Base-by-base conservation (phyloP, 30 jellyfish, hydroid and myxozoan species). In the Catostylus mosaicus region DNA sequence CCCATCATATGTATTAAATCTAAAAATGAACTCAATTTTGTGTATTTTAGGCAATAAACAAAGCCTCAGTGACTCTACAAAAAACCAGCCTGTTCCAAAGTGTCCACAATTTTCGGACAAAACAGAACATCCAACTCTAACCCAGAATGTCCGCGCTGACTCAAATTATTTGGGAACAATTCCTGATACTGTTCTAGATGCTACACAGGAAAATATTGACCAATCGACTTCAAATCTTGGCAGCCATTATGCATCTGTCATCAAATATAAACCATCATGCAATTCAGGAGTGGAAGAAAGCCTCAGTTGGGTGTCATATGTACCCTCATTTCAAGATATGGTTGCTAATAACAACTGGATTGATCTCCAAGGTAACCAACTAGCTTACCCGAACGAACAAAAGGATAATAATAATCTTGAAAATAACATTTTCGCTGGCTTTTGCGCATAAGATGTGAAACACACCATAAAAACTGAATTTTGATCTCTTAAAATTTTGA, bases 291-390 rank as follows among this genome's bases (percentile, higher is more conserved):
- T 1, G 3, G 52, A 29, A 3, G 38, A 3, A 2, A 68, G 45
- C 80, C 45, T 23, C 80, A 35, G 5, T n/a, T 33, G 45, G 80
- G 36, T 36, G 37, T 36, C 80, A 27, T 43, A 19, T 9, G 3
- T 67, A 67, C 90, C 90, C 7, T 80, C 90, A 18, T 36, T 80
- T 20, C 90, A 80, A 66, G 90, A 80, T 48, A 29, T 80, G 84
- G 90, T 80, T 24, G 60, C 60, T 35, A 62, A 29, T 48, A 34
- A 43, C 48, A 45, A 38, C 65, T 78, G 89, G 81, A 65, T 30
- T 63, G 81, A 65, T 29, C 30, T 61, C 67, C 80, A 77, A 52
- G 78, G 77, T 77, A 45, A 14, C 71, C 38, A 59, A 3, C 10
- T 59, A 29, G 3, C 24, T 63, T 63, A 63, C 50, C 29, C n/a